Evolutionary conservation across 2,113 vertebrate genomes (phyloP).

Genomic region (Dromiciops gliroides): DNA sequence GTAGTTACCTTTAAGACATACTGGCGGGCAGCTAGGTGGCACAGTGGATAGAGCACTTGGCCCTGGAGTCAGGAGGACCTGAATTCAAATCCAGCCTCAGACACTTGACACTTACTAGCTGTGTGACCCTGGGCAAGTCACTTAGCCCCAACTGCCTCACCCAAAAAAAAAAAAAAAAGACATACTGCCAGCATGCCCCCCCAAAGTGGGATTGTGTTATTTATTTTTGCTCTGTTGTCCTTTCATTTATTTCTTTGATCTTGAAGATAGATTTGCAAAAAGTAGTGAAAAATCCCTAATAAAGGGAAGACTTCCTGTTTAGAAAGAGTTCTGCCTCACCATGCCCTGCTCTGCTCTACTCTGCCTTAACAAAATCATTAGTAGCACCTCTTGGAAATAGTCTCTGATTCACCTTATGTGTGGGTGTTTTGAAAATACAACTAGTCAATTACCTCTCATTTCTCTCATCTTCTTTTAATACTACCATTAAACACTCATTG

Average conservation of each 20-base stretch:
- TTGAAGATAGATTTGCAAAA: neutral
- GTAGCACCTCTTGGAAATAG: neutral
- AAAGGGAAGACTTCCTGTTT: neutral
- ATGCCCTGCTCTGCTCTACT: neutral
- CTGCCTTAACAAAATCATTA: neutral
- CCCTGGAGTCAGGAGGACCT: too few relatives aligned
- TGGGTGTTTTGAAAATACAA: neutral
- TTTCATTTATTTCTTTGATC: slow-evolving; percentile 1
- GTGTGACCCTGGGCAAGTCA: too few relatives aligned
- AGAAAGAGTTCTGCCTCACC: neutral
- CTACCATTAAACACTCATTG: neutral
- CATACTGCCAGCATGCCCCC: neutral
- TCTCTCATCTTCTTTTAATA: neutral
- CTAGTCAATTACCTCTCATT: neutral
- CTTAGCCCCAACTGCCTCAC: too few relatives aligned
- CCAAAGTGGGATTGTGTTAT: neutral
- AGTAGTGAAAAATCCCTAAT: neutral
- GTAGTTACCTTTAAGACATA: neutral
- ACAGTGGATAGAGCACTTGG: too few relatives aligned
- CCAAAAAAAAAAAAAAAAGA: too few relatives aligned
- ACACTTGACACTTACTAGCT: too few relatives aligned
- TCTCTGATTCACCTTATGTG: neutral
- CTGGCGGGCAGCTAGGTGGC: too few relatives aligned
- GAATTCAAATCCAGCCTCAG: too few relatives aligned
- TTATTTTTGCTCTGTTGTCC: neutral